A percentile compares a stretch with the other conserved stretches of the same genome.
These are phyloP conservation scores for Heliconius ismenius DNA, from an alignment of 2,888 invertebrate genomes.

Conservation along the genomic window DNA sequence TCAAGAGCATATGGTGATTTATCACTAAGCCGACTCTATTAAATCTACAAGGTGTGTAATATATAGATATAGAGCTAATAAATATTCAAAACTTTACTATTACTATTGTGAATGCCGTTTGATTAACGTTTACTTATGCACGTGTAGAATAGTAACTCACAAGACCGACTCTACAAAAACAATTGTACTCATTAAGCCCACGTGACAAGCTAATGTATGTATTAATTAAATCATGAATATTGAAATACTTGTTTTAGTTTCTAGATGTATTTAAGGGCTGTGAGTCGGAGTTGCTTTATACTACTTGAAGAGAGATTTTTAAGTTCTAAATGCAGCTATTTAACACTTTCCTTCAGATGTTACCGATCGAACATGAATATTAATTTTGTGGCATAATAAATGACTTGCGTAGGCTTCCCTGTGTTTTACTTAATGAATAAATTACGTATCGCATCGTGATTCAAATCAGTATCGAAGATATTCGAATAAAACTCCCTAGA, in stretches of 20 bases:
- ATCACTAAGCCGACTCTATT: constrained; percentile 6
- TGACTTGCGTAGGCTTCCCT: constrained; percentile 36
- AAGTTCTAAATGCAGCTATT: constrained; percentile 18
- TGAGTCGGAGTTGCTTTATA: neutral
- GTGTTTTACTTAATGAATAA: constrained; percentile 39
- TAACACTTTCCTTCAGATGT: constrained; percentile 34
- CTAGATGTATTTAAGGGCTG: neutral
- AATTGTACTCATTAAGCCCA: constrained; percentile 39
- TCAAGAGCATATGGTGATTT: neutral
- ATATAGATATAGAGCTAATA: constrained; percentile 12
- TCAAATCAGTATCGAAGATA: constrained; percentile 35
- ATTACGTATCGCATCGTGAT: constrained; percentile 30
- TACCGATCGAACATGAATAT: constrained; percentile 40
- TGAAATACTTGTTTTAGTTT: constrained; percentile 4
- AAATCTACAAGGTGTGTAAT: neutral
- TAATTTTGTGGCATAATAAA: constrained; percentile 37
- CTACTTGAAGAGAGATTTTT: neutral
- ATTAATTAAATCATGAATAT: constrained; percentile 38
- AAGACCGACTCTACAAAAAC: constrained; percentile 32
- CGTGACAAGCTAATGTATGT: constrained; percentile 41
- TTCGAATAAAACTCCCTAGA: constrained; percentile 13
- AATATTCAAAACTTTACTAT: constrained; percentile 21
- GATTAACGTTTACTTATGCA: constrained; percentile 20
- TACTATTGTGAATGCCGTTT: constrained; percentile 12
- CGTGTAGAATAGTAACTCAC: constrained; percentile 30